phyloP scores from a whole-genome alignment of 2,888 invertebrate genomes.

The Tupiocoris notatus region DNA sequence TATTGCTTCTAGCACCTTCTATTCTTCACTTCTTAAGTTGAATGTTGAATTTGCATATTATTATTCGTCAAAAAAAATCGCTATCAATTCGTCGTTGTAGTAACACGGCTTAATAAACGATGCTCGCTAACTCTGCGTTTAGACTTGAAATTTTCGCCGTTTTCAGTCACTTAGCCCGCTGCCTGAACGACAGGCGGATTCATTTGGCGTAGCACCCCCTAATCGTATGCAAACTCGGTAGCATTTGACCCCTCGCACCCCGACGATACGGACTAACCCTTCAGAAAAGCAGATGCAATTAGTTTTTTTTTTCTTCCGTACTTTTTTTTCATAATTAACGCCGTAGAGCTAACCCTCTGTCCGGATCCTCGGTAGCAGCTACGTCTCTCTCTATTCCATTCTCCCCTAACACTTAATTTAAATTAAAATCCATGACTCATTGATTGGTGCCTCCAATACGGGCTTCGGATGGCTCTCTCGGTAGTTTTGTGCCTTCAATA shows the following conservation, averaged over 20 bases:
- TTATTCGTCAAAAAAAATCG: too few relatives aligned
- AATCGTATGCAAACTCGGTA: conserved; percentile 26
- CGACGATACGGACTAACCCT: neutral
- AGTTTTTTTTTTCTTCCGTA: conserved; percentile 17
- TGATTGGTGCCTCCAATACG: conserved; percentile 42
- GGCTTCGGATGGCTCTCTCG: conserved; percentile 1
- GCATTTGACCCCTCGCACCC: conserved; percentile 19
- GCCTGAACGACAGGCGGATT: too few relatives aligned
- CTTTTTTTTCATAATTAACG: conserved; percentile 47
- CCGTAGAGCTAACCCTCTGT: conserved; percentile 11
- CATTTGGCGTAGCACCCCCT: too few relatives aligned
- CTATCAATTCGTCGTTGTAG: too few relatives aligned
- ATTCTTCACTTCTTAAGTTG: too few relatives aligned
- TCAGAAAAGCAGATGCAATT: conserved; percentile 45
- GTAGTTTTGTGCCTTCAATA: conserved; percentile 1
- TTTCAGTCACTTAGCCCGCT: too few relatives aligned
- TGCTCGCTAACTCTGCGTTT: too few relatives aligned
- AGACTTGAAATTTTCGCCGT: too few relatives aligned
- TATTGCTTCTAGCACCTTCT: too few relatives aligned
- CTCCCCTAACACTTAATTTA: conserved; percentile 46
- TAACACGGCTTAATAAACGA: too few relatives aligned
- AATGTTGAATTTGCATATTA: too few relatives aligned
- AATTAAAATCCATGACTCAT: conserved; percentile 48
- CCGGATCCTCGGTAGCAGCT: neutral
- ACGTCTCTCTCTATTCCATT: conserved; percentile 9